phyloP scores from a whole-genome alignment of 2,113 vertebrate genomes.

The Dascyllus trimaculatus region DNA sequence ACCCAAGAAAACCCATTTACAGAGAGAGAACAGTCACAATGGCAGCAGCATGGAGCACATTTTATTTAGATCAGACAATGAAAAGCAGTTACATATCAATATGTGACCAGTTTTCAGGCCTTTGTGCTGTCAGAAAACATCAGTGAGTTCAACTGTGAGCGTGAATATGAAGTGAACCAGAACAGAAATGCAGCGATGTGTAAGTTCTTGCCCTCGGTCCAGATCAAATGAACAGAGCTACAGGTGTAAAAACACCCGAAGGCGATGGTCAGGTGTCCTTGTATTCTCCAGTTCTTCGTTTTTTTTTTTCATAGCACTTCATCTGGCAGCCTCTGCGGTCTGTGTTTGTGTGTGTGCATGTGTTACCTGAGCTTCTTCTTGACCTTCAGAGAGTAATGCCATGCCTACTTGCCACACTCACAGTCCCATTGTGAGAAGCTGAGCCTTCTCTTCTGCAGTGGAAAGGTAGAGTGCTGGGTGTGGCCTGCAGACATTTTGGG shows the following conservation, averaged over 20 bases:
- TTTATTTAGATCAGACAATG: not conserved
- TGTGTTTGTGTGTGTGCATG: slow-evolving; percentile 20
- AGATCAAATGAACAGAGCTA: not conserved
- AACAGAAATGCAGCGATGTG: not conserved
- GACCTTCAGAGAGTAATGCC: slow-evolving; percentile 44
- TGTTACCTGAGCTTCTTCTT: slow-evolving; percentile 28
- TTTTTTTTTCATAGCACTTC: not conserved
- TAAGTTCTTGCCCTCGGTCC: not conserved
- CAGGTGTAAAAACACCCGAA: slow-evolving; percentile 10
- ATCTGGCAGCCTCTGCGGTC: slow-evolving; percentile 16
- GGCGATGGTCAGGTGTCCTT: not conserved
- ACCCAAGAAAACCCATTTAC: no score
- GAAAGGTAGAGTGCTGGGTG: slow-evolving; percentile 42
- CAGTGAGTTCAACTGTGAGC: not conserved
- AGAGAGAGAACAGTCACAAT: no score
- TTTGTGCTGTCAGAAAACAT: not conserved
- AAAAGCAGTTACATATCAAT: not conserved
- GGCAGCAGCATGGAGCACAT: no score
- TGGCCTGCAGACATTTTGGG: slow-evolving; percentile 60
- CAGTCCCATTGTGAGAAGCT: slow-evolving; percentile 13
- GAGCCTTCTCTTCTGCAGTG: slow-evolving; percentile 27
- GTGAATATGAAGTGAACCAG: not conserved
- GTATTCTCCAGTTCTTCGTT: not conserved
- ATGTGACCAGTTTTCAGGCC: not conserved
- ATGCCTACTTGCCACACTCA: slow-evolving; percentile 9